Evolutionary conservation across 2,113 vertebrate species (phyloP), one percentile per base, ranked within the genome.

Genomic region (Anoplopoma fimbria): DNA sequence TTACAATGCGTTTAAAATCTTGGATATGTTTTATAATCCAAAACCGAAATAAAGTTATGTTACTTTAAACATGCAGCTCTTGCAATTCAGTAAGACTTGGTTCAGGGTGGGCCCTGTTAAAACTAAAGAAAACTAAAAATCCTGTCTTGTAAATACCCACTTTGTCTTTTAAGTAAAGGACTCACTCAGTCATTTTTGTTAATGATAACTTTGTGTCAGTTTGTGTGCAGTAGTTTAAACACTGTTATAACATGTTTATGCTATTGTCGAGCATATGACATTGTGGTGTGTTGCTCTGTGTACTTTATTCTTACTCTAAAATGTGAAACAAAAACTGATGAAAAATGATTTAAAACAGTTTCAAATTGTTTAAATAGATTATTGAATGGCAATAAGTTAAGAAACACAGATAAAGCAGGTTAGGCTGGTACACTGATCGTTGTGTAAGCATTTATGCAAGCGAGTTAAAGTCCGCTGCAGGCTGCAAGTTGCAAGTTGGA

Each of bases 221-320:
- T 81, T 87, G 83, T 87, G 78, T 85, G 65, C 62, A 15, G 78
- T 40, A 55, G 27, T 82, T 73, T 77, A 64, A 82, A 69, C 68
- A 31, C 78, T 68, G 40, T 90, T 90, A 92, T 90, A 36, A 74
- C 81, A 90, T 76, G 83, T 84, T 90, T 86, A 78, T 88, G 63
- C 79, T 71, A 79, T 75, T 77, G 68, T 78, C 62, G 63, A 69
- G 79, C 71, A 79, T 29, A 72, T 79, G 31, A 63, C 36, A 81
- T 78, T 69, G 76, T 51, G 83, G 82, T 57, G 36, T 64, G 45
- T 51, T 74, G 10, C 33, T 64, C 21, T 72, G 38, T 60, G 65
- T 53, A 40, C 12, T 58, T 84, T 45, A 38, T 5, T 72, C 27
- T 62, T 9, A 19, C 69, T 49, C 64, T 76, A 31, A 73, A 62